A percentile compares a stretch with the other conserved stretches of the same genome.
phyloP scores from a whole-genome alignment of 2,113 vertebrate genomes.

The Sander vitreus region DNA sequence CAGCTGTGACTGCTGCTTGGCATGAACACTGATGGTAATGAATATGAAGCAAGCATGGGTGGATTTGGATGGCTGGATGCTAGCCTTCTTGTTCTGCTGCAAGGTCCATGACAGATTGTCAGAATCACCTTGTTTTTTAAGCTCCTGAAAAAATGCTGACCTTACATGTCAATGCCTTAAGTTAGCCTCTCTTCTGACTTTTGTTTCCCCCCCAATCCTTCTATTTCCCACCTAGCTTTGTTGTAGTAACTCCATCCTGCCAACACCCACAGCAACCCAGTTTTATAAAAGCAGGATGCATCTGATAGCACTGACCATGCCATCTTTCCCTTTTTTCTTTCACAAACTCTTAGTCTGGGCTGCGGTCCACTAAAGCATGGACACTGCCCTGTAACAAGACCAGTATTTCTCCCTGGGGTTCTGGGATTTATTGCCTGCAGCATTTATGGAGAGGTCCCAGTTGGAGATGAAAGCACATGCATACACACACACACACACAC shows the following conservation, averaged over 20 bases:
- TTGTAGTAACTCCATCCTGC: slow-evolving; percentile 45
- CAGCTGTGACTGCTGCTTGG: slow-evolving; percentile 52
- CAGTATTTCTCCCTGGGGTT: slow-evolving; percentile 56
- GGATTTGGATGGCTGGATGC: slow-evolving; percentile 38
- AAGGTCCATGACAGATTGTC: slow-evolving; percentile 51
- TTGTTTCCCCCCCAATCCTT: background rate
- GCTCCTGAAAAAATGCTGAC: slow-evolving; percentile 49
- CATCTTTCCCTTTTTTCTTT: slow-evolving; percentile 25
- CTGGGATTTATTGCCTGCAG: slow-evolving; percentile 71
- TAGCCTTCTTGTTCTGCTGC: slow-evolving; percentile 24
- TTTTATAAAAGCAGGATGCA: slow-evolving; percentile 41
- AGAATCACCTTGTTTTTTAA: slow-evolving; percentile 53
- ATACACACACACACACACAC: slow-evolving; percentile 50
- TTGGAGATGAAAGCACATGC: slow-evolving; percentile 61
- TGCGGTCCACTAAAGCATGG: slow-evolving; percentile 60
- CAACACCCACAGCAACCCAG: slow-evolving; percentile 51
- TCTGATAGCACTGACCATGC: slow-evolving; percentile 14
- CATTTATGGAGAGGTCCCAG: slow-evolving; percentile 72
- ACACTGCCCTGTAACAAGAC: slow-evolving; percentile 63
- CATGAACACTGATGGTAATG: slow-evolving; percentile 40
- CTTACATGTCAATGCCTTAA: slow-evolving; percentile 39
- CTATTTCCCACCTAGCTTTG: background rate
- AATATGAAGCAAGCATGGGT: slow-evolving; percentile 49
- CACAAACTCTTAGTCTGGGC: slow-evolving; percentile 47
- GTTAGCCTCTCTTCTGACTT: slow-evolving; percentile 20